Conservation (phyloP, 2,888 invertebrate species). For the Portevinia maculata region DNA sequence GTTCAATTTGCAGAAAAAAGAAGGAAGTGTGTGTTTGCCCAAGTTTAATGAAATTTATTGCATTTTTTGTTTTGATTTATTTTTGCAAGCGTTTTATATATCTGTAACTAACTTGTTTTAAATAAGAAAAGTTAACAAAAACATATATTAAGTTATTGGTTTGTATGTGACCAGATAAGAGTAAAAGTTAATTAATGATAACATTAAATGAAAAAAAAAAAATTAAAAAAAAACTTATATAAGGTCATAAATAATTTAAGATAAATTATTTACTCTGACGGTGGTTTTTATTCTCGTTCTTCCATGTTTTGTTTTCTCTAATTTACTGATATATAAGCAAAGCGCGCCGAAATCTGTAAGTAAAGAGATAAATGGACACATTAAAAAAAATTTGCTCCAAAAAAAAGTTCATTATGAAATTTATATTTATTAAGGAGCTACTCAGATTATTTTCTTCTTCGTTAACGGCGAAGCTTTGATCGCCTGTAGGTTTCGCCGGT, state of each 20-base stretch:
- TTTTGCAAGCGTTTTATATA: slow-evolving; percentile 20
- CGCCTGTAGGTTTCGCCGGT: no score
- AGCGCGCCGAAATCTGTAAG: slow-evolving; percentile 71
- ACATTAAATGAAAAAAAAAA: slow-evolving; percentile 53
- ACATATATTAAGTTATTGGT: slow-evolving; percentile 77
- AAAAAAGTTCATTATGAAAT: no score
- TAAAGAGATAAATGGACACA: slow-evolving; percentile 6
- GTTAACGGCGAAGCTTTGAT: no score
- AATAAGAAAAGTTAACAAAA: slow-evolving; percentile 43
- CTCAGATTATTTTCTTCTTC: no score
- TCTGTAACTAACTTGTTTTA: slow-evolving; percentile 20
- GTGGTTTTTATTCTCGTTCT: slow-evolving; percentile 68
- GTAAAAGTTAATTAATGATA: slow-evolving; percentile 69
- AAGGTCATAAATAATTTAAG: slow-evolving; percentile 68
- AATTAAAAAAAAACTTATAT: slow-evolving; percentile 47
- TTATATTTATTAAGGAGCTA: no score
- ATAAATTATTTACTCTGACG: slow-evolving; percentile 72
- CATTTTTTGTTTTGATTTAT: slow-evolving; percentile 4
- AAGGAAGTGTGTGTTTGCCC: slow-evolving; percentile 15
- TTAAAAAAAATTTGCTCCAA: no score
- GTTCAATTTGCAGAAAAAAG: slow-evolving; percentile 44
- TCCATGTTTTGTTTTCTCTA: slow-evolving; percentile 42
- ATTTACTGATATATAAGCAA: slow-evolving; percentile 67
- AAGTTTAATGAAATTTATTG: slow-evolving; percentile 31
- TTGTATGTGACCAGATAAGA: slow-evolving; percentile 80